Base-by-base conservation (phyloP, 2,797 vertebrate species). In the Bovichtus variegatus region DNA sequence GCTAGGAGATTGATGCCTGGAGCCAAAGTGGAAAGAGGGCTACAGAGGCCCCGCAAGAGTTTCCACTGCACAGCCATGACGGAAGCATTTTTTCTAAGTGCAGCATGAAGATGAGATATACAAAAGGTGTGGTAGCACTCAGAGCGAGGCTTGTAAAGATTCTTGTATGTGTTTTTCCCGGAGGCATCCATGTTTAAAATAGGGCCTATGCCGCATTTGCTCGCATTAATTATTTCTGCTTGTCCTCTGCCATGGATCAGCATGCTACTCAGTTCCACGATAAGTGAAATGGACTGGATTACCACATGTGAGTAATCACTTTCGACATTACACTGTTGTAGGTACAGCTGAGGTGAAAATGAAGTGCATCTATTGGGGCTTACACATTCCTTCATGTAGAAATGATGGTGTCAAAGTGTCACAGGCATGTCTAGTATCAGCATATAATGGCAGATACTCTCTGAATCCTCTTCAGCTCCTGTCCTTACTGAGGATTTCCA, bases 211-310 rank as follows among this genome's bases (percentile, higher is more conserved):
- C 47, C 7, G 16, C 73, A 75, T 89, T 86, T 77, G 62, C 74
- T 75, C 29, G 2, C 71, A 87, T 88, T 72, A 78, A 89, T 91
- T 86, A 85, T 91, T 89, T 81, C 73, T 86, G 44, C 50, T 19
- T 47, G 49, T 86, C 41, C 46, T 71, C 59, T 31, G 34, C 43
- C 16, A 21, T 5, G 31, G 34, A 61, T 65, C 34, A 58, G 53
- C 58, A 68, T 53, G 6, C 47, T 47, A 38, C 58, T 60, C 29
- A 16, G 61, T 7, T n/a, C 15, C 43, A 21, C 2, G 11, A 68
- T 61, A n/a, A 66, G 18, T 60, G 55, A 70, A 66, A 29, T 34
- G 34, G 54, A 43, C 58, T 36, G 55, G 47, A 78, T 74, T 70
- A 41, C 12, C 49, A 40, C 59, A 54, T 40, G 31, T n/a, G 21